Percentiles rank a stretch among this genome's conserved stretches.
These are phyloP conservation scores for Aphelocoma coerulescens DNA, from an alignment of 2,113 vertebrate species.

Conservation along the genomic window DNA sequence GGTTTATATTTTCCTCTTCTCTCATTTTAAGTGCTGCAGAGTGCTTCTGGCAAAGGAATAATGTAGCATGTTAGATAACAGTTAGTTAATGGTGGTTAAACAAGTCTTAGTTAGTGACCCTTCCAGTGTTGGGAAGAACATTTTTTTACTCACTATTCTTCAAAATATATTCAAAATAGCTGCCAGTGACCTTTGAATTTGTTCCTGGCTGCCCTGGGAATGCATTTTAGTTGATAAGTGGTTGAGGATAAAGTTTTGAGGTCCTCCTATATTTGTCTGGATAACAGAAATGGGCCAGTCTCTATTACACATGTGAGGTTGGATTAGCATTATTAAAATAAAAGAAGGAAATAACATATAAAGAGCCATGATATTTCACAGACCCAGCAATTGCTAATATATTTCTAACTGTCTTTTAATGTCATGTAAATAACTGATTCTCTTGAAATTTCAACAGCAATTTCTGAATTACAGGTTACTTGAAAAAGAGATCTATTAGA, in stretches of 20 bases:
- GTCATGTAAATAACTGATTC: constrained; percentile 4
- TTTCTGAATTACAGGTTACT: background rate
- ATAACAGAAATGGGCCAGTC: background rate
- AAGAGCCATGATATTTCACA: background rate
- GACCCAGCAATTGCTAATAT: background rate
- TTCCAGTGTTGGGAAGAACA: background rate
- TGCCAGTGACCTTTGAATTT: background rate
- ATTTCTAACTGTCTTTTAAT: background rate
- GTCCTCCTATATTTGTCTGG: background rate
- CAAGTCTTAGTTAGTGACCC: background rate
- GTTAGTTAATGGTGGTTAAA: background rate
- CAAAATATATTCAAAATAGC: background rate
- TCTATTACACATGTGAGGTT: background rate
- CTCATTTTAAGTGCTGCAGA: background rate
- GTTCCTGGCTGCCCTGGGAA: background rate
- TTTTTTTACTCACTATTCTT: background rate
- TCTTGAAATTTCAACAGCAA: background rate
- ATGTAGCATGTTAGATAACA: background rate
- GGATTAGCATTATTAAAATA: background rate
- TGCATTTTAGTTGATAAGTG: background rate
- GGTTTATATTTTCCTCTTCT: background rate
- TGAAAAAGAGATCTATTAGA: background rate
- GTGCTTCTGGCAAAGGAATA: background rate
- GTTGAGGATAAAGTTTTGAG: background rate
- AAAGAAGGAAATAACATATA: background rate